phyloP scores from a whole-genome alignment of 1,140 invertebrate genomes.

The Zophobas atratus region DNA sequence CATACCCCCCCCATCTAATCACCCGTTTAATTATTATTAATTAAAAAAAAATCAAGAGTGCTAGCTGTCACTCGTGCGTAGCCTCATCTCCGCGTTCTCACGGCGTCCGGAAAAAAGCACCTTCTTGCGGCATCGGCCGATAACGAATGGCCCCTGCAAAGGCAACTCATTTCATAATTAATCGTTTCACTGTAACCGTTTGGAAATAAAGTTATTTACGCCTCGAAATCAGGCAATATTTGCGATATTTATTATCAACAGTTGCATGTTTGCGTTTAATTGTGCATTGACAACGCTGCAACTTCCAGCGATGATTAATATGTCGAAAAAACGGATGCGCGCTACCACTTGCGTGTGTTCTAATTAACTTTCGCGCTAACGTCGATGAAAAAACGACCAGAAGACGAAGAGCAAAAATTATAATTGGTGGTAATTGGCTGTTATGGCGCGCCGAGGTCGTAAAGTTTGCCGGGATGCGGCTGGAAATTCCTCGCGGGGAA shows the following conservation, averaged over 20 bases:
- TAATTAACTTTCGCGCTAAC: slow-evolving; percentile 27
- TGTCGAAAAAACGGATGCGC: slow-evolving; percentile 34
- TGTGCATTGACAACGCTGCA: slow-evolving; percentile 39
- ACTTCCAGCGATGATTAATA: slow-evolving; percentile 32
- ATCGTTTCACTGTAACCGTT: slow-evolving; percentile 25
- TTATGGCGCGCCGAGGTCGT: neutral
- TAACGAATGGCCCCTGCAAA: slow-evolving; percentile 38
- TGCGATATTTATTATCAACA: slow-evolving; percentile 28
- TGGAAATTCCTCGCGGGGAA: too few relatives aligned
- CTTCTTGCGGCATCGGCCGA: slow-evolving; percentile 8
- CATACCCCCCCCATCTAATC: too few relatives aligned
- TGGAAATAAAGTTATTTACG: slow-evolving; percentile 43
- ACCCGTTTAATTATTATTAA: too few relatives aligned
- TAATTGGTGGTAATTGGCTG: slow-evolving; percentile 9
- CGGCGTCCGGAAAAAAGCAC: too few relatives aligned
- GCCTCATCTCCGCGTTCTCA: too few relatives aligned
- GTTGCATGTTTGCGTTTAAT: slow-evolving; percentile 34
- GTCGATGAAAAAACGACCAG: neutral
- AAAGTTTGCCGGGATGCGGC: too few relatives aligned
- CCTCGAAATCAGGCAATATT: slow-evolving; percentile 41
- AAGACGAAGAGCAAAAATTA: slow-evolving; percentile 1
- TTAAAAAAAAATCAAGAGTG: too few relatives aligned
- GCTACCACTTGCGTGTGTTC: slow-evolving; percentile 35
- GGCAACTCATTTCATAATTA: slow-evolving; percentile 26
- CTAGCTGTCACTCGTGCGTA: too few relatives aligned